Evolutionary conservation across 2,113 vertebrate species (phyloP), one percentile per base, ranked within the genome.

Genomic region (Furnarius figulus): DNA sequence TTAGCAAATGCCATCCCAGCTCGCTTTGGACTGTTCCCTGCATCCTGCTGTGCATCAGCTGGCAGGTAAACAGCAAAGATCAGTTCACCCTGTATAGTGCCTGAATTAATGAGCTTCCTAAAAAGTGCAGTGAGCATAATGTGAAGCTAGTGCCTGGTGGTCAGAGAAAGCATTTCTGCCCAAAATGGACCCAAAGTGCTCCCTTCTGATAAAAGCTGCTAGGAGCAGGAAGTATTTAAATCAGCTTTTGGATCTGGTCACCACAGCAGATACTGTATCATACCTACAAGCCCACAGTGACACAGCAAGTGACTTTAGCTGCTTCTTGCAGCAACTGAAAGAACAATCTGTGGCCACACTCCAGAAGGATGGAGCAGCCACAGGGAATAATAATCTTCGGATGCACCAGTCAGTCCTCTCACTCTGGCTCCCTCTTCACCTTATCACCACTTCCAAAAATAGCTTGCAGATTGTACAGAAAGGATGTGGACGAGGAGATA

Each of bases 361-460:
- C 92, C 94, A 96, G 94, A 92, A 89, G 83, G 88, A 89, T 68
- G 46, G 89, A 92, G 70, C 70, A 82, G 88, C 86, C 73, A 92
- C 83, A 85, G 77, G 80, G 93, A 95, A 96, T 94, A 95, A 96
- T 78, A 94, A 93, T 92, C 90, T 92, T 92, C 65, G 92, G 84
- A 90, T 47, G 70, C 67, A 76, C 79, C 83, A 93, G 73, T 71
- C 89, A 85, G 74, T 81, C 62, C 83, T 95, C 88, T 90, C 70
- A 82, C 88, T 76, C 93, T 84, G 72, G 52, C 90, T 96, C 79
- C 53, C 70, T 77, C 90, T 90, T 87, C 83, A 92, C 88, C 86
- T 95, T 80, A 63, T 82, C 85, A 77, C 76, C 56, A 75, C 79
- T 86, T 93, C 95, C 93, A 87, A 96, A 97, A 95, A 96, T 95